Base-by-base conservation (phyloP, 2,797 vertebrate species). In the Thripadectes ignobilis region DNA sequence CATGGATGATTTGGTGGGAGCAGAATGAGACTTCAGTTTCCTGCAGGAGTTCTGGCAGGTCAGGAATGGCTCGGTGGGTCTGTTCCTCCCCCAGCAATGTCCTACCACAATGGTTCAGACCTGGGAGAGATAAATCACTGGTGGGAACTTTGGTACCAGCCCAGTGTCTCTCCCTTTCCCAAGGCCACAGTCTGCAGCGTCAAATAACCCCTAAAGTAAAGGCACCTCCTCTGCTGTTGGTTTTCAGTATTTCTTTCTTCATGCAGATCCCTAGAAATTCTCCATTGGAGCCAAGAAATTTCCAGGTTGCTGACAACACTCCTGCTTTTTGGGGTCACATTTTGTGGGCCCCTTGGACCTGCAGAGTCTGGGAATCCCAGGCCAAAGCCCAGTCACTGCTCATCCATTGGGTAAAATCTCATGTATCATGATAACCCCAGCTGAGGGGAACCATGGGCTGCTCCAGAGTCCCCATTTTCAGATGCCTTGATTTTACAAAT, bases 61-160 rank as follows among this genome's bases (percentile, higher is more conserved):
- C 55, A 21, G 43, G 27, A 18, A 1, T 9, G 23, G 62, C 54
- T 85, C 36, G 3, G 34, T 9, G 43, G 38, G 29, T 14, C 72
- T 72, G 48, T 45, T 57, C 43, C 27, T 34, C 10, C 20, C 24
- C 20, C 71, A 58, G 80, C 55, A 29, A 6, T 16, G n/a, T 34
- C 65, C 38, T 36, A 7, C 18, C 1, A 2, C 12, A 26, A 0
- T 5, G 19, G 15, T 13, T 46, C 43, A 6, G 55, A 32, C 7
- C 49, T 5, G 6, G 38, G 30, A 76, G 46, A 41, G 45, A 21
- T 46, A 11, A 22, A 21, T 63, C 48, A 7, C 16, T 1, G 0
- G 7, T 34, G 68, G 67, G 63, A 65, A 23, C 38, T 5, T 34
- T 23, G 29, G 46, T 51, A 20, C n/a, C 13, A 2, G 12, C 19